phyloP scores from a whole-genome alignment of 2,797 vertebrate genomes.

The Nannoperca obscura region DNA sequence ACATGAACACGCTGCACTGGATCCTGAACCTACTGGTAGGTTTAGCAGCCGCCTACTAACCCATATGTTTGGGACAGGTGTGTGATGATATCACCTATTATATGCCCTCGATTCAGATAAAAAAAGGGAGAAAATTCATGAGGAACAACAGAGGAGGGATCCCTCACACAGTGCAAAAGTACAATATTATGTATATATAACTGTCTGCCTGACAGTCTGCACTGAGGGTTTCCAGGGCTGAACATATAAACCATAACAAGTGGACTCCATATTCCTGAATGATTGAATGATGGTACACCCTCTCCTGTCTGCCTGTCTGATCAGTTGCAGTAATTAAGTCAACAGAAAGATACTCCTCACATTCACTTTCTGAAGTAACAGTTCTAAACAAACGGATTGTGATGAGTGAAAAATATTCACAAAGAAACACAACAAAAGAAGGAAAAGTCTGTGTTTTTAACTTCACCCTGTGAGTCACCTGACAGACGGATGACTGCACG shows the following conservation, averaged over 20 bases:
- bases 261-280: too few species aligned
- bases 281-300: too few species aligned
- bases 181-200: too few species aligned
- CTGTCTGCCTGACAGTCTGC: too few species aligned
- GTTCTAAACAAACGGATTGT: conserved; percentile 2
- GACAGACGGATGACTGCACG: conserved; percentile 21
- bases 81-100: too few species aligned
- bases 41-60: too few species aligned
- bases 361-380: not conserved
- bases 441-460: not conserved
- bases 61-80: too few species aligned
- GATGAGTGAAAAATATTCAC: not conserved
- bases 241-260: too few species aligned
- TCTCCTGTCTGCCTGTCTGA: not conserved
- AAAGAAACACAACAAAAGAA: conserved; percentile 12
- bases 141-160: not conserved
- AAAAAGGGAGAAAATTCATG: not conserved
- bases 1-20: too few species aligned
- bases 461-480: conserved; percentile 29
- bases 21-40: too few species aligned
- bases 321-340: not conserved
- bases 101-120: not conserved
- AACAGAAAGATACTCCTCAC: not conserved
- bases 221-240: too few species aligned
- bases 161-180: not conserved